Evolutionary conservation across 2,888 invertebrate genomes (phyloP), one percentile per base, ranked within the genome.

Genomic region (Pseudococcus jackbeardsleyi): DNA sequence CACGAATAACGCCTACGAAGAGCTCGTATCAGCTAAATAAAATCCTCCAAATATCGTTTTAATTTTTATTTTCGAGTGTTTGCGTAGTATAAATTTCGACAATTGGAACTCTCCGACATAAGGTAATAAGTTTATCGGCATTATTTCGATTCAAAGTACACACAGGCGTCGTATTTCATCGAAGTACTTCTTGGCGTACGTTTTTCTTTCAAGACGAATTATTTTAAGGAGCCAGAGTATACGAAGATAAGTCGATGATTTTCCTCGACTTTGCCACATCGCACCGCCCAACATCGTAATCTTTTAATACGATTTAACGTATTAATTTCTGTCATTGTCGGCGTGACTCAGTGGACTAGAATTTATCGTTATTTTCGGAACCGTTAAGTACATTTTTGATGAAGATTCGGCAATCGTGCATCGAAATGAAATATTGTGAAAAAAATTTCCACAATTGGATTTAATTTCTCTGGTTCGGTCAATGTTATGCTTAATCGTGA

Each of bases 281-380:
- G 54, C 15, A 50, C 48, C 15, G 12, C 12, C 12, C 11, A 11
- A 12, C 11, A 12, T 68, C n/a, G n/a, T 54, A 54, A 54, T 54
- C 0, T n/a, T 54, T 54, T 54, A 54, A 54, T 54, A n/a, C 54
- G n/a, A 54, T 54, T 54, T 54, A 6, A 54, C 54, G 68, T 68
- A 68, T 68, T 68, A 64, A 64, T 64, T 64, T 64, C 22, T 22
- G 64, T 64, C 64, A 64, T 64, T 19, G 64, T 19, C 22, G 68
- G 11, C 9, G 26, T 68, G 68, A 68, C 68, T 68, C 68, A 68
- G 11, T 22, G 22, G 11, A 68, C 26, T 22, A 68, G 68, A 68
- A 68, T 26, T 22, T 68, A 68, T 68, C 68, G 26, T 54, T 50
- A n/a, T 54, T 54, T 54, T 54, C n/a, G 54, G 48, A 54, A 54